phyloP scores from a whole-genome alignment of 2,113 vertebrate species.

The Muntiacus reevesi region DNA sequence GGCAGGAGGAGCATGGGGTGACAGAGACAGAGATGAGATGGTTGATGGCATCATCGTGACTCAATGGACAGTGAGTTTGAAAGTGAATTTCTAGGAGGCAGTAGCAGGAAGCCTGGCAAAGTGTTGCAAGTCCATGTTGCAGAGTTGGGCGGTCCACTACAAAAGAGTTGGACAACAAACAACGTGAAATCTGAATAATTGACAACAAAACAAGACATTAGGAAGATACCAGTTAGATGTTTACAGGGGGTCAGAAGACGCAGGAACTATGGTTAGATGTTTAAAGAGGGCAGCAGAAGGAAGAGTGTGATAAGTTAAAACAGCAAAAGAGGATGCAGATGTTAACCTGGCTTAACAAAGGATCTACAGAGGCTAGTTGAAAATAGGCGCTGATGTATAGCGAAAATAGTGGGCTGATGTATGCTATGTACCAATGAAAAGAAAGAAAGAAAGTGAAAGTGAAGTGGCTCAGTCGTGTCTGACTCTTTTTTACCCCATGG shows the following conservation, averaged over 20 bases:
- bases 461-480: neutral
- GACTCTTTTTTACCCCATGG: neutral
- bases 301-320: too few relatives aligned
- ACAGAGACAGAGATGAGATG: neutral
- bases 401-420: too few relatives aligned
- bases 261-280: too few relatives aligned
- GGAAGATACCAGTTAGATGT: too few relatives aligned
- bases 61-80: neutral
- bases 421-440: too few relatives aligned
- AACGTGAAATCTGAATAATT: too few relatives aligned
- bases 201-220: too few relatives aligned
- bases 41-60: neutral
- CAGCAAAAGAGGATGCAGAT: too few relatives aligned
- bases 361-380: neutral
- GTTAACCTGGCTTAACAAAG: neutral
- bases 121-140: neutral
- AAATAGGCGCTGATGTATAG: neutral
- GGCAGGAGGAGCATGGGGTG: neutral
- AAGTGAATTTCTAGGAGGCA: neutral
- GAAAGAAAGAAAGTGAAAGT: neutral
- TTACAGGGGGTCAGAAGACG: too few relatives aligned
- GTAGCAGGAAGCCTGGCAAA: neutral
- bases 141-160: too few relatives aligned
- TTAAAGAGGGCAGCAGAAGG: neutral
- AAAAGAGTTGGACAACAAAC: too few relatives aligned